Evolutionary conservation across 64 coral and sea anemone genomes (phyloP).

Genomic region (Montipora sp.): DNA sequence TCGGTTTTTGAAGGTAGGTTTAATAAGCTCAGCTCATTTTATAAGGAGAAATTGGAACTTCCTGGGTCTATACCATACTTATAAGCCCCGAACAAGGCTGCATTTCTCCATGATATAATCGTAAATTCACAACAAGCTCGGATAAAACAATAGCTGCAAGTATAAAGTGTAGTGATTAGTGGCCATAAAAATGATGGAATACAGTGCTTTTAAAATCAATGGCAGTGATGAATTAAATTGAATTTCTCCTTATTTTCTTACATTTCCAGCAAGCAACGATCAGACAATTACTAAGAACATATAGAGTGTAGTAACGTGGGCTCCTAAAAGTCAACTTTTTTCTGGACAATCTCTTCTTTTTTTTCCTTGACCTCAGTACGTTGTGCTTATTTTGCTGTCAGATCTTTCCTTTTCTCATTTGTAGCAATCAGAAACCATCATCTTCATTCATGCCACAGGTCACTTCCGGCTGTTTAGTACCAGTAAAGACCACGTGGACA

Average conservation of each 20-base stretch:
- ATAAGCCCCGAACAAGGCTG: background rate
- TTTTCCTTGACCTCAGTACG: background rate
- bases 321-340: background rate
- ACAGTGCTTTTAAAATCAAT: background rate
- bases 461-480: conserved; percentile 26
- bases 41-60: background rate
- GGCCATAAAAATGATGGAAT: background rate
- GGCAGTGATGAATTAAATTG: background rate
- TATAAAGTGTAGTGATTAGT: background rate
- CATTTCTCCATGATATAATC: background rate
- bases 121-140: background rate
- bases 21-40: background rate
- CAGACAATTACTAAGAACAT: background rate
- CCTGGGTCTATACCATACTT: background rate
- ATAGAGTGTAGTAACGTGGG: background rate
- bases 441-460: conserved; percentile 1
- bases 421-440: background rate
- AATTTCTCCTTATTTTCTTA: background rate
- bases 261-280: background rate
- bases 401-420: background rate
- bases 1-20: conserved; percentile 44
- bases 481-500: conserved; percentile 14
- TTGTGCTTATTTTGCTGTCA: background rate
- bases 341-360: background rate
- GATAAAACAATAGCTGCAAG: background rate